Evolutionary conservation across 2,113 vertebrate species (phyloP), one percentile per base, ranked within the genome.

Genomic region (Phylloscopus whistleri): DNA sequence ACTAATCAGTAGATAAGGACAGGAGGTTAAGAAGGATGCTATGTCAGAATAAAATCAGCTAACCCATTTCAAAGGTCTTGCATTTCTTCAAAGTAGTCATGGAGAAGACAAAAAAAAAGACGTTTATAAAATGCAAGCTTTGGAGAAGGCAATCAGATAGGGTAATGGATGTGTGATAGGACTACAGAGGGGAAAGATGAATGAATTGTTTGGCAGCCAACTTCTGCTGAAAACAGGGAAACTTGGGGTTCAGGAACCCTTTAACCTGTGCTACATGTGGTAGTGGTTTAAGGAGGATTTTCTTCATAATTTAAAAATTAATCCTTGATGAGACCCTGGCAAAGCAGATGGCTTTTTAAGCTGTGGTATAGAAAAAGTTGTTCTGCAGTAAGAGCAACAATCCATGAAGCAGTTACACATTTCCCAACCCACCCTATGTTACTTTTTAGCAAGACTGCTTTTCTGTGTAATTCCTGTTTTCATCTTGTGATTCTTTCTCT

Each of bases 1-100:
- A 72, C 43, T 78, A 84, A 96, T 67, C 72, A 48, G 78, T 55
- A 85, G 59, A n/a, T 84, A 96, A 86, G 63, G 51, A 89, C 59
- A 83, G 59, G 27, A 91, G 82, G 59, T 86, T 90, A 88, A 91
- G 74, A 62, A 85, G 46, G 19, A 77, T 30, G 37, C 20, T 12
- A 12, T 33, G 28, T 51, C 0, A 0, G 44, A 86, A 84, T 86
- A 77, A 93, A 96, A 90, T 9, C 3, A 86, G 84, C 39, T 76
- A 28, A 14, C 5, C 7, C 23, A 24, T 93, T 93, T 77, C 63
- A 68, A 64, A 90, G 52, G 17, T 69, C 43, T 80, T 77, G 3
- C 22, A 60, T 74, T 88, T 80, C 59, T 90, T 93, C 68, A 79
- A 46, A 94, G 53, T 44, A 91, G 20, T 11, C n/a, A 58, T 4